phyloP scores from a whole-genome alignment of 2,888 invertebrate species.

The Empis stercorea region DNA sequence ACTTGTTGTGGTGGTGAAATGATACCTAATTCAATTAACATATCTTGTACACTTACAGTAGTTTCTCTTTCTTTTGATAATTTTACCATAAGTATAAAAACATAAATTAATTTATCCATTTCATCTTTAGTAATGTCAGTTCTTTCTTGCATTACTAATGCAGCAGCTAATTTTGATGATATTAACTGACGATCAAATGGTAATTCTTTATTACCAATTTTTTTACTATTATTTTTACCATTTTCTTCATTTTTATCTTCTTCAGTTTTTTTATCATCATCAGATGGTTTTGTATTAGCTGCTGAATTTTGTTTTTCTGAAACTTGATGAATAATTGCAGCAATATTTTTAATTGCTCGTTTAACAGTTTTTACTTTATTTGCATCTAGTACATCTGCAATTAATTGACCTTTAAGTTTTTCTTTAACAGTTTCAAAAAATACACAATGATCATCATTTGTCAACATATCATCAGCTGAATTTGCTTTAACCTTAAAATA shows the following conservation, averaged over 20 bases:
- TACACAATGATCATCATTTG: slow-evolving; percentile 58
- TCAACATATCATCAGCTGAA: slow-evolving; percentile 59
- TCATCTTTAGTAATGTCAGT: slow-evolving; percentile 69
- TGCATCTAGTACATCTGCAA: slow-evolving; percentile 50
- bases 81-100: slow-evolving; percentile 60
- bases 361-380: slow-evolving; percentile 58
- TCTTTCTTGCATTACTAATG: slow-evolving; percentile 64
- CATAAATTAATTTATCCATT: slow-evolving; percentile 63
- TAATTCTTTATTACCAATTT: slow-evolving; percentile 38
- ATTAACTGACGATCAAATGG: slow-evolving; percentile 64
- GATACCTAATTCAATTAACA: slow-evolving; percentile 20
- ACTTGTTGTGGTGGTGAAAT: slow-evolving; percentile 7
- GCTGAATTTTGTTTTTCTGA: slow-evolving; percentile 36
- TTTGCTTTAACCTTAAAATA: slow-evolving; percentile 42
- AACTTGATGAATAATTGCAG: slow-evolving; percentile 57
- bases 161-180: slow-evolving; percentile 68
- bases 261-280: slow-evolving; percentile 17
- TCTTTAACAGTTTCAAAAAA: slow-evolving; percentile 76
- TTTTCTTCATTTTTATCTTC: slow-evolving; percentile 9
- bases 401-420: slow-evolving; percentile 65
- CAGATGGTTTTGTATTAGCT: slow-evolving; percentile 15
- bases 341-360: slow-evolving; percentile 61
- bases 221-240: slow-evolving; percentile 45
- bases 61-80: slow-evolving; percentile 36
- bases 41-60: slow-evolving; percentile 12